phyloP scores from a whole-genome alignment of 2,888 invertebrate genomes.

The Lasioglossum figueresi region DNA sequence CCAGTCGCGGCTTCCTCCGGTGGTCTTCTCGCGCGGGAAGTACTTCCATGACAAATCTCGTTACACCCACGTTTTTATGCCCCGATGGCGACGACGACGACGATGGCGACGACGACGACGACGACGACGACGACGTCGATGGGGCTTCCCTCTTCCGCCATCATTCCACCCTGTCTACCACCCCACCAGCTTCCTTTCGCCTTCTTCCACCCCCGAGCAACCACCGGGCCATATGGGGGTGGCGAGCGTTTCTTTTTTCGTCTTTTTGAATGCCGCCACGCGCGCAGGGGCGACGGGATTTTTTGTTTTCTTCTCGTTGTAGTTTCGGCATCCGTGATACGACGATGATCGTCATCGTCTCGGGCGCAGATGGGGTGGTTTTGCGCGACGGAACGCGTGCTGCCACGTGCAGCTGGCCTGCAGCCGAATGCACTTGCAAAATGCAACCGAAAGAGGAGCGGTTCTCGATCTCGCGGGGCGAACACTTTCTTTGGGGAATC shows the following conservation, averaged over 20 bases:
- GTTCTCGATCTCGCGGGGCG: background rate
- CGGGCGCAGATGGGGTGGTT: background rate
- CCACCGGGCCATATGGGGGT: conserved; percentile 2
- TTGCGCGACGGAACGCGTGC: background rate
- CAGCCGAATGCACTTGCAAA: background rate
- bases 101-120: conserved; percentile 61
- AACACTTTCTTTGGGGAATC: background rate
- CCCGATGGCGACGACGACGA: conserved; percentile 54
- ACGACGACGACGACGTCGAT: conserved; percentile 57
- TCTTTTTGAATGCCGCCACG: background rate
- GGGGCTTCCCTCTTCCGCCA: conserved; percentile 67
- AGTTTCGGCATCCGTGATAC: conserved; percentile 5
- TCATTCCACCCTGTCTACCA: conserved; percentile 21
- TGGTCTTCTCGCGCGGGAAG: conserved; percentile 62
- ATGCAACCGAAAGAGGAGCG: background rate
- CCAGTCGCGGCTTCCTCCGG: conserved; percentile 17
- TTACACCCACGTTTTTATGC: conserved; percentile 78
- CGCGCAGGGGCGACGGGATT: background rate
- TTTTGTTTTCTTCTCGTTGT: background rate
- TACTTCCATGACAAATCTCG: conserved; percentile 80
- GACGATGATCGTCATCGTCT: background rate
- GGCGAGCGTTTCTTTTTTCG: conserved; percentile 4
- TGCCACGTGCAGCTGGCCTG: background rate
- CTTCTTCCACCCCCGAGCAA: background rate
- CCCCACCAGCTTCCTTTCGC: background rate